Evolutionary conservation across 1,140 invertebrate genomes (phyloP).

Genomic region (Diploscapter pachys): DNA sequence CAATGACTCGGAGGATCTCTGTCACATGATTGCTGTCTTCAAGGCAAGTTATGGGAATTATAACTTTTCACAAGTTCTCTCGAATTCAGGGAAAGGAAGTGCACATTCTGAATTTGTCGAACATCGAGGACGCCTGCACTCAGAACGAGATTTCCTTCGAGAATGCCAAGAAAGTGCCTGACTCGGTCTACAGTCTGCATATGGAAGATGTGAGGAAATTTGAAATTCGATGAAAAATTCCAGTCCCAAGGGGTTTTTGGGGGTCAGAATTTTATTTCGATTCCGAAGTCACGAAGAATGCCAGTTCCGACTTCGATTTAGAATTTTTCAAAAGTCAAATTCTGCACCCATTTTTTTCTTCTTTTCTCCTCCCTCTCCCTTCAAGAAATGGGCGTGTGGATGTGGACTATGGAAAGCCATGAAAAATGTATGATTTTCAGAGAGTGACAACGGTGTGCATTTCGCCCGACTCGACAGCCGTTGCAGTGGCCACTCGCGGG

Average conservation of each 20-base stretch:
- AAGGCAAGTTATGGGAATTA: not conserved
- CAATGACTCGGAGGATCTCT: constrained; percentile 2
- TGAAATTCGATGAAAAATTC: no score
- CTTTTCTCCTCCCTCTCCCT: no score
- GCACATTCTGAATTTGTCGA: constrained; percentile 6
- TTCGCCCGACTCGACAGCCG: constrained; percentile 10
- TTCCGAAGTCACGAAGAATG: no score
- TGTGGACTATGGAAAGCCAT: no score
- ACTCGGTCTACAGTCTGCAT: not conserved
- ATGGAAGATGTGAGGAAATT: not conserved
- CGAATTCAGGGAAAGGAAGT: constrained; percentile 3
- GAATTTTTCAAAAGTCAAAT: no score
- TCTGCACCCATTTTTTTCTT: no score
- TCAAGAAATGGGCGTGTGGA: no score
- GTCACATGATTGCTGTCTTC: constrained; percentile 10
- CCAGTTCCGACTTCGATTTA: no score
- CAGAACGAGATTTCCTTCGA: not conserved
- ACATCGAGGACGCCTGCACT: not conserved
- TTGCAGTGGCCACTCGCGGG: constrained; percentile 1
- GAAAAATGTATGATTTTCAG: no score
- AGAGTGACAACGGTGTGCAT: not conserved
- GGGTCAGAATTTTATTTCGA: no score
- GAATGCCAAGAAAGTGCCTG: not conserved
- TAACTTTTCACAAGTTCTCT: not conserved
- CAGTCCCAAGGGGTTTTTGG: no score